These are phyloP conservation scores for Dione juno DNA, from an alignment of 2,888 invertebrate genomes.

Conservation along the genomic window DNA sequence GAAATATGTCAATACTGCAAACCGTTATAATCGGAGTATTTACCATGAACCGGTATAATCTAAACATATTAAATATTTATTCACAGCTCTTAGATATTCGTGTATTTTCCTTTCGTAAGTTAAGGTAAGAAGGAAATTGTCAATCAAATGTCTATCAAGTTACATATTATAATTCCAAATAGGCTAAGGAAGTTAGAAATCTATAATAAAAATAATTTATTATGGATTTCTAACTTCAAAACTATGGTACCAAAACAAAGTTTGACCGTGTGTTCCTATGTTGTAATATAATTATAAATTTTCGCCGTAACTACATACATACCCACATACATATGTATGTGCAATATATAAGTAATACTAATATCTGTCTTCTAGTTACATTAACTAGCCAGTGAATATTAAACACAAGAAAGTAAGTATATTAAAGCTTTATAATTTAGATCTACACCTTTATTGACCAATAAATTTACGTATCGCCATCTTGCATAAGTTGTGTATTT, in stretches of 20 bases:
- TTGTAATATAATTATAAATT: too few species aligned
- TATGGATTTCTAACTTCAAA: too few species aligned
- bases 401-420: conserved; percentile 1
- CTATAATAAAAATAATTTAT: background rate
- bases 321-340: too few species aligned
- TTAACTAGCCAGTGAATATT: too few species aligned
- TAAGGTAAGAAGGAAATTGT: conserved; percentile 24
- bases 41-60: conserved; percentile 24
- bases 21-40: conserved; percentile 22
- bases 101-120: conserved; percentile 25
- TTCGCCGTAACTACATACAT: too few species aligned
- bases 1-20: background rate
- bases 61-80: conserved; percentile 34
- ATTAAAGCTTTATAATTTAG: background rate
- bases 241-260: background rate
- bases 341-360: too few species aligned
- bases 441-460: conserved; percentile 41
- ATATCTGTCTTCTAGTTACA: too few species aligned
- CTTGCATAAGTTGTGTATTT: conserved; percentile 74
- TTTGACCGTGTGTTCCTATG: background rate
- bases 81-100: conserved; percentile 17
- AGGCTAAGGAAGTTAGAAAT: conserved; percentile 15
- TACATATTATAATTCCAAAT: conserved; percentile 33
- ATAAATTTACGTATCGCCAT: conserved; percentile 68
- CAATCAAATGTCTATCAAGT: conserved; percentile 34